Conservation (phyloP, 2,113 vertebrate genomes). For the Calonectris borealis region DNA sequence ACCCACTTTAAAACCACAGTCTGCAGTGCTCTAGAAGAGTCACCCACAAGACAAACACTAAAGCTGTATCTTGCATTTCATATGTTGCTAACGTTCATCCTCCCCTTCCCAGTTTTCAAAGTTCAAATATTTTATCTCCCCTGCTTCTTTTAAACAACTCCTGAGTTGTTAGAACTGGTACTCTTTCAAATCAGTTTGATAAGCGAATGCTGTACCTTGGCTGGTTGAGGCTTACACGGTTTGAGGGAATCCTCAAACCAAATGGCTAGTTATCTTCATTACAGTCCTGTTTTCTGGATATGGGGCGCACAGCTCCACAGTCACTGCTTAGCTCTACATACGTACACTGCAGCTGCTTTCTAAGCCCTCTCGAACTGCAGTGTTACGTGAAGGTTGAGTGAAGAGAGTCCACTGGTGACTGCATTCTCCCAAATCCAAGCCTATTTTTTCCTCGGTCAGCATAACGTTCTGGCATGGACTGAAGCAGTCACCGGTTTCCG, state of each 20-base stretch:
- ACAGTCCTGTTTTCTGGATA: neutral
- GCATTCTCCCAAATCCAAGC: neutral
- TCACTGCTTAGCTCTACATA: neutral
- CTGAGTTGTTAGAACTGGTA: neutral
- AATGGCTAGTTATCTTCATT: too few species aligned
- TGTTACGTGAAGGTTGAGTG: neutral
- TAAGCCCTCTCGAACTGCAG: neutral
- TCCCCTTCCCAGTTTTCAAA: neutral
- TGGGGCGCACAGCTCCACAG: neutral
- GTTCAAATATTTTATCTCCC: neutral
- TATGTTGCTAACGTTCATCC: neutral
- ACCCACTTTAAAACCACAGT: neutral
- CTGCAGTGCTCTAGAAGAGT: neutral
- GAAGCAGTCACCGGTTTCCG: accelerated
- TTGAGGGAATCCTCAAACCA: neutral
- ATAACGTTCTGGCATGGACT: neutral
- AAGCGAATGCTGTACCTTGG: neutral
- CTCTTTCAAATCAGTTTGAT: neutral
- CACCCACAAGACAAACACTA: neutral
- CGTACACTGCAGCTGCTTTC: neutral
- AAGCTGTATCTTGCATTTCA: neutral
- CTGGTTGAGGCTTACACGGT: neutral
- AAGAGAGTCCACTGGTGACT: neutral
- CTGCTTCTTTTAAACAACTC: neutral
- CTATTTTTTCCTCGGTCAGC: neutral